These are phyloP conservation scores for Alaudala cheleensis DNA, from an alignment of 2,113 vertebrate genomes.

Conservation along the genomic window DNA sequence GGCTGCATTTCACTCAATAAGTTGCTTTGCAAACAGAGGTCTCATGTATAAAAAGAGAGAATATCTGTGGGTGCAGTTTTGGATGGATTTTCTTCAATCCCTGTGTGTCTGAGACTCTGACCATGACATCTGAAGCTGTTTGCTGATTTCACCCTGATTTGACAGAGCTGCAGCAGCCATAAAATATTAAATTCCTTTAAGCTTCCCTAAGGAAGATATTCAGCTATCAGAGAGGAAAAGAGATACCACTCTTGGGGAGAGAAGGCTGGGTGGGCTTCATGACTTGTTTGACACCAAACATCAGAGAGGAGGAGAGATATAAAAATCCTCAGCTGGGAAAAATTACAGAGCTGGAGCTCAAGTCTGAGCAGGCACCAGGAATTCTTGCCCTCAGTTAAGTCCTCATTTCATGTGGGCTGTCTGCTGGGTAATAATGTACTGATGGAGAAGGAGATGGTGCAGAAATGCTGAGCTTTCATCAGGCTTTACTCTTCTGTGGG, in stretches of 20 bases:
- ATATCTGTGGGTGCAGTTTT: neutral
- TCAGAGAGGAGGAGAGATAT: neutral
- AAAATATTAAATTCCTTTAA: neutral
- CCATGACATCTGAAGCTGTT: neutral
- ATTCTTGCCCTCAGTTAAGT: neutral
- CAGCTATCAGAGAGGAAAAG: neutral
- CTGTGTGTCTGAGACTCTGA: neutral
- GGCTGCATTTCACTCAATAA: neutral
- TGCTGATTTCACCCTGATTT: neutral
- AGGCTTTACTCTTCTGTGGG: neutral
- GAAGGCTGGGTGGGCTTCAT: neutral
- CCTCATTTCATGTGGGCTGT: neutral
- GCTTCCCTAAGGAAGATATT: neutral
- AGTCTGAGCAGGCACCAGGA: neutral
- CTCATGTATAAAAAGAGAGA: neutral
- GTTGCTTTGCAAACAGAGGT: neutral
- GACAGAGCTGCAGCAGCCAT: neutral
- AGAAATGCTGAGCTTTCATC: neutral
- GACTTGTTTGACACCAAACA: neutral
- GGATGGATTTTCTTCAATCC: neutral
- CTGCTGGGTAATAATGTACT: neutral
- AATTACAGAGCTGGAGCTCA: neutral
- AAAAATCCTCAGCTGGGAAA: neutral
- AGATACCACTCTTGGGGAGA: neutral
- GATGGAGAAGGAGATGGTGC: neutral